Percentiles rank a stretch among this genome's conserved stretches.
phyloP scores from a whole-genome alignment of 2,113 vertebrate species.

The Thunnus thynnus region DNA sequence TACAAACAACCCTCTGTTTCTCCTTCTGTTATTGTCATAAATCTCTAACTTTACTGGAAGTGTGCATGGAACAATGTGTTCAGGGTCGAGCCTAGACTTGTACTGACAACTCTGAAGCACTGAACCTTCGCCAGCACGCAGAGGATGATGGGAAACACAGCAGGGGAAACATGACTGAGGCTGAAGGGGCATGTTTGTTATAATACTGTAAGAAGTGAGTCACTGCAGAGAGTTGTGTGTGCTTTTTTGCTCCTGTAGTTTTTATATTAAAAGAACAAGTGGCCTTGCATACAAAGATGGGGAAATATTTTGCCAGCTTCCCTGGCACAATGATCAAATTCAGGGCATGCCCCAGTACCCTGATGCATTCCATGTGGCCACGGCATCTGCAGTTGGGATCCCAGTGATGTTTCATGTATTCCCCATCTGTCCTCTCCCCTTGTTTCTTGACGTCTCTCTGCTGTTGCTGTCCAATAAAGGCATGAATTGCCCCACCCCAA shows the following conservation, averaged over 20 bases:
- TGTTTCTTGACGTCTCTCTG: too few species aligned
- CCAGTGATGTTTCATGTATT: too few species aligned
- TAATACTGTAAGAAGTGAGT: background rate
- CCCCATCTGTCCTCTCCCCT: too few species aligned
- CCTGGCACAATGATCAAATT: too few species aligned
- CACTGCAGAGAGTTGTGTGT: background rate
- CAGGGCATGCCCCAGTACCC: too few species aligned
- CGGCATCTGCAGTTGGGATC: too few species aligned
- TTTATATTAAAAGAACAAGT: background rate
- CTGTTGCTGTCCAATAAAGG: too few species aligned
- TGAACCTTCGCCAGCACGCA: background rate
- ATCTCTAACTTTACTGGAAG: conserved; percentile 13
- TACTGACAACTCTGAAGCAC: background rate
- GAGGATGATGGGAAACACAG: conserved; percentile 16
- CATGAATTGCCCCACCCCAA: too few species aligned
- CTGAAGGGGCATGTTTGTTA: conserved; percentile 11
- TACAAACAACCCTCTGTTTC: background rate
- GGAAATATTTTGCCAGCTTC: too few species aligned
- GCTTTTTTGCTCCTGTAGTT: background rate
- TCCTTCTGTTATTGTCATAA: background rate
- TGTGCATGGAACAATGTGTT: conserved; percentile 29
- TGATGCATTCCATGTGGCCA: too few species aligned
- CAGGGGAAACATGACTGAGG: background rate
- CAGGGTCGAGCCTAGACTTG: conserved; percentile 5
- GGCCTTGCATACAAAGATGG: background rate